Percentiles rank a stretch among this genome's conserved stretches.
phyloP scores from a whole-genome alignment of 1,140 invertebrate genomes.

The Nasonia vitripennis region DNA sequence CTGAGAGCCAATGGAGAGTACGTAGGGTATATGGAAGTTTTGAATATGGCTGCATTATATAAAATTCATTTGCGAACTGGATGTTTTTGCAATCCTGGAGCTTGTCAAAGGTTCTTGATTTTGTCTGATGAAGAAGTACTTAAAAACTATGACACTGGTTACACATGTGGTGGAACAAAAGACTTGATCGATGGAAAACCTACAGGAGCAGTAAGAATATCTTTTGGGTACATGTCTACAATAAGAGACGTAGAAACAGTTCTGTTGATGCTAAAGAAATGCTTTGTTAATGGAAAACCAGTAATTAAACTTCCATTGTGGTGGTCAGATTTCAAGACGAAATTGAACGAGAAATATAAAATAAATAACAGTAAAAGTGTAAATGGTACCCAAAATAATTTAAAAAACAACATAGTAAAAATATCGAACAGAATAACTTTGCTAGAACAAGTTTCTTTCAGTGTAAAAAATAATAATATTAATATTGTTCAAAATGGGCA shows the following conservation, averaged over 20 bases:
- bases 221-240: slow-evolving; percentile 95
- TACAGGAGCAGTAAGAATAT: slow-evolving; percentile 93
- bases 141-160: slow-evolving; percentile 89
- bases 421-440: neutral
- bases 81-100: slow-evolving; percentile 97
- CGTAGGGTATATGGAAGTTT: slow-evolving; percentile 93
- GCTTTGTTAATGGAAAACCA: slow-evolving; percentile 77
- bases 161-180: slow-evolving; percentile 92
- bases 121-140: slow-evolving; percentile 83
- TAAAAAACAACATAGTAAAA: slow-evolving; percentile 7
- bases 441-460: neutral
- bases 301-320: slow-evolving; percentile 62
- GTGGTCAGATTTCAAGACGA: slow-evolving; percentile 57
- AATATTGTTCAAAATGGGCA: neutral
- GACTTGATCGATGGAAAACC: slow-evolving; percentile 93
- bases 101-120: slow-evolving; percentile 89
- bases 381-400: slow-evolving; percentile 2
- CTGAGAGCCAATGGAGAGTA: slow-evolving; percentile 84
- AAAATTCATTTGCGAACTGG: slow-evolving; percentile 93
- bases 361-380: neutral
- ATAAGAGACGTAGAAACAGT: slow-evolving; percentile 83
- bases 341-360: slow-evolving; percentile 53
- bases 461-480: neutral
- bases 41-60: slow-evolving; percentile 91
- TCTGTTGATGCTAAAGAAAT: slow-evolving; percentile 83